phyloP scores from a whole-genome alignment of 1,140 invertebrate species.

The Ylistrum balloti region DNA sequence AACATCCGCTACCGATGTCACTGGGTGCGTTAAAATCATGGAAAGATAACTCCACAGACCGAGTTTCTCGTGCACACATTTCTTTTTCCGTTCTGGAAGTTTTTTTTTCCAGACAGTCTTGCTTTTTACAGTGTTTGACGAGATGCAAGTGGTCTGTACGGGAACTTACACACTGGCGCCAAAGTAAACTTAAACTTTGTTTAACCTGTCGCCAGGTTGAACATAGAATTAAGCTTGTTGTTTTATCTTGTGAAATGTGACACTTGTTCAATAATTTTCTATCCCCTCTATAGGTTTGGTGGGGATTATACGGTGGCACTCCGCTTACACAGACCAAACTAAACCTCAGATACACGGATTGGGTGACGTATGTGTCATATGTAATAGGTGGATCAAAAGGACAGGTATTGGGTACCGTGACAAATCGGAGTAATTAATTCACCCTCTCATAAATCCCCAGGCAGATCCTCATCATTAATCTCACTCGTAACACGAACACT shows the following conservation, averaged over 20 bases:
- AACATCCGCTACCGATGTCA: conserved; percentile 14
- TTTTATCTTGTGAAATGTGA: conserved; percentile 35
- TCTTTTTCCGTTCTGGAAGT: no score
- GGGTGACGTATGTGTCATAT: conserved; percentile 28
- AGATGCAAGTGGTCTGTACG: not conserved
- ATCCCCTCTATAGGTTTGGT: conserved; percentile 22
- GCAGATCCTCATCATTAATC: not conserved
- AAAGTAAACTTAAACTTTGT: not conserved
- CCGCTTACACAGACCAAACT: not conserved
- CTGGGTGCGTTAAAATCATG: not conserved
- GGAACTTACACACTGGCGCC: not conserved
- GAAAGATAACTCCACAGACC: not conserved
- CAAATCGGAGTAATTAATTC: not conserved
- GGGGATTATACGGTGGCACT: not conserved
- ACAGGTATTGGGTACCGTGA: conserved; percentile 5
- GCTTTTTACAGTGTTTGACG: not conserved
- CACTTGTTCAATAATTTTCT: not conserved
- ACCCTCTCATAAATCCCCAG: not conserved
- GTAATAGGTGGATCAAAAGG: not conserved
- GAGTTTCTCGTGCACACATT: no score
- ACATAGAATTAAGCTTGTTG: not conserved
- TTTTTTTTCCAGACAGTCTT: no score
- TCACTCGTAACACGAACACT: not conserved
- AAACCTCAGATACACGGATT: not conserved
- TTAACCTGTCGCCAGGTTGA: conserved; percentile 22